Base-by-base conservation (phyloP, 2,888 invertebrate genomes). In the Pogonocherus hispidulus region DNA sequence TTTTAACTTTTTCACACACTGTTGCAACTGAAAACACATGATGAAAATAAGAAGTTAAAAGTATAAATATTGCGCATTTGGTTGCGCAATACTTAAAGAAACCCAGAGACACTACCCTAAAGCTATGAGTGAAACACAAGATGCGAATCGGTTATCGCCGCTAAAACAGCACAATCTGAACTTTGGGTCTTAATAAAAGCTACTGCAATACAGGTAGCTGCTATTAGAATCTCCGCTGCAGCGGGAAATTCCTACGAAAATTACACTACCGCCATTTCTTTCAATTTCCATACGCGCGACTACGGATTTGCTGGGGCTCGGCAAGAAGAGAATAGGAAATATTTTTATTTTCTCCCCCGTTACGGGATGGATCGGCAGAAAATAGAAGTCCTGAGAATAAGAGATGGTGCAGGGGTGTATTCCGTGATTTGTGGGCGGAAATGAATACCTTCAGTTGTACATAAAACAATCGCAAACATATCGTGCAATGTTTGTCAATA, bases 261-360 rank as follows among this genome's bases (percentile, higher is more conserved):
- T 59, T 59, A 59, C 44, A 59, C 49, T 62, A 16, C 49, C 35
- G 78, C 78, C 82, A 81, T 84, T 83, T 82, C 80, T 84, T 83
- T 84, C 84, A 83, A 84, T 84, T 83, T 82, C 79, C 80, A 78
- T 80, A 79, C 75, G 79, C 80, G 76, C 76, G 76, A 70, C 75
- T 66, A 72, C 72, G 81, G 81, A 81, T 82, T 82, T 82, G 78
- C 79, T 79, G 79, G 69, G 78, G 74, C 20, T 70, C 70, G 74
- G 76, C 74, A 72, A 79, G 78, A 82, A 81, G 79, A 79, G 78
- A 82, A 81, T 80, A 78, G 80, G 77, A 80, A 79, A 82, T 81
- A 82, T 82, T 83, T 82, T 83, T 83, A 82, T 83, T 82, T 81
- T 77, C 78, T 78, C 74, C 63, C 69, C 69, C 75, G 78, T 78